Evolutionary conservation across 2,888 invertebrate genomes (phyloP).

Genomic region (Epistrophe grossulariae): DNA sequence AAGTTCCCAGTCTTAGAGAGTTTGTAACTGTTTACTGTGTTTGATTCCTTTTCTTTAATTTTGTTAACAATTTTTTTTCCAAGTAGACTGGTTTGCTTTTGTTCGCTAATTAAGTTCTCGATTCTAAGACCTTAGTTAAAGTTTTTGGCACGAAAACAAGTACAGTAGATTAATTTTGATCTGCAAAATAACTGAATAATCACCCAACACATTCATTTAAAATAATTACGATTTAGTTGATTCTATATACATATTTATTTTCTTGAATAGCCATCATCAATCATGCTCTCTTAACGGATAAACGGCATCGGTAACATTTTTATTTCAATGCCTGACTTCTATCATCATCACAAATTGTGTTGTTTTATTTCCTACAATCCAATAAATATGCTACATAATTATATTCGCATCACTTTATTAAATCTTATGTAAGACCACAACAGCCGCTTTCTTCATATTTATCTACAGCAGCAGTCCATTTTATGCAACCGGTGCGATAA

Average conservation of each 20-base stretch:
- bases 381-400: not conserved
- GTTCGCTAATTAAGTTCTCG: no score
- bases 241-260: not conserved
- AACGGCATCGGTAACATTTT: not conserved
- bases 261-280: not conserved
- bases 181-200: no score
- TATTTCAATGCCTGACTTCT: not conserved
- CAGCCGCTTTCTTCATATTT: not conserved
- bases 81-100: no score
- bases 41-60: no score
- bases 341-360: not conserved
- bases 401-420: not conserved
- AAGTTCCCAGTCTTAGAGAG: no score
- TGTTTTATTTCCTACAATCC: not conserved
- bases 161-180: no score
- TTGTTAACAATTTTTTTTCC: no score
- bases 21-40: no score
- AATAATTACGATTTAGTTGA: no score
- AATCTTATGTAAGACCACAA: not conserved
- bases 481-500: conserved; percentile 35
- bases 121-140: no score
- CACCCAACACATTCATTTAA: no score
- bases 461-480: conserved; percentile 2
- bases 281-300: not conserved
- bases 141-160: no score